A percentile compares a stretch with the other conserved stretches of the same genome.
These are phyloP conservation scores for Lycopodina hypogea DNA, from an alignment of 37 sponge, comb jelly and placozoan genomes.

Conservation along the genomic window DNA sequence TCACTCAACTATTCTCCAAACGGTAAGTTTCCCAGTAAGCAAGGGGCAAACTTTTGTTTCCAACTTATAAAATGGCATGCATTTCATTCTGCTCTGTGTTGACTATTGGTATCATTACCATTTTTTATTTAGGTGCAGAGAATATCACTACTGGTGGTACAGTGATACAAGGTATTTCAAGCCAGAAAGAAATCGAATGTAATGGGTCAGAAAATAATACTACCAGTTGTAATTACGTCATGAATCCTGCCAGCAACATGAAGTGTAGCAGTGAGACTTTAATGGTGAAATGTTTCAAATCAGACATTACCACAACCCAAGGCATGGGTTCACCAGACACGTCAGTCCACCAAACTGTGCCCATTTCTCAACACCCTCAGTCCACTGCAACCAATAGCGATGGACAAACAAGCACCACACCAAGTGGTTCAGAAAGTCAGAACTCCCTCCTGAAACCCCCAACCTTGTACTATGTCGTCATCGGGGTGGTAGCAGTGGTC, in stretches of 20 bases:
- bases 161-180: background rate
- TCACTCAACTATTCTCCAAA: slow-evolving; percentile 8
- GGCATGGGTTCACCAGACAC: too few relatives aligned
- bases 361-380: too few relatives aligned
- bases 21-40: slow-evolving; percentile 3
- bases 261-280: background rate
- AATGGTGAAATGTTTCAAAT: background rate
- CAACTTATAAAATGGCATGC: too few relatives aligned
- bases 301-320: too few relatives aligned
- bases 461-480: background rate
- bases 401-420: too few relatives aligned
- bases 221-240: background rate
- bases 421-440: too few relatives aligned
- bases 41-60: background rate
- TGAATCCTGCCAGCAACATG: background rate
- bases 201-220: background rate
- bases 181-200: background rate
- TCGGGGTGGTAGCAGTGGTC: background rate
- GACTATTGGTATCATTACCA: background rate
- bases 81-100: background rate
- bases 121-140: background rate
- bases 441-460: background rate
- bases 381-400: too few relatives aligned
- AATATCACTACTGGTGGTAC: too few relatives aligned
- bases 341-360: too few relatives aligned